phyloP scores from a whole-genome alignment of 2,888 invertebrate species.

The Nomada fucata region DNA sequence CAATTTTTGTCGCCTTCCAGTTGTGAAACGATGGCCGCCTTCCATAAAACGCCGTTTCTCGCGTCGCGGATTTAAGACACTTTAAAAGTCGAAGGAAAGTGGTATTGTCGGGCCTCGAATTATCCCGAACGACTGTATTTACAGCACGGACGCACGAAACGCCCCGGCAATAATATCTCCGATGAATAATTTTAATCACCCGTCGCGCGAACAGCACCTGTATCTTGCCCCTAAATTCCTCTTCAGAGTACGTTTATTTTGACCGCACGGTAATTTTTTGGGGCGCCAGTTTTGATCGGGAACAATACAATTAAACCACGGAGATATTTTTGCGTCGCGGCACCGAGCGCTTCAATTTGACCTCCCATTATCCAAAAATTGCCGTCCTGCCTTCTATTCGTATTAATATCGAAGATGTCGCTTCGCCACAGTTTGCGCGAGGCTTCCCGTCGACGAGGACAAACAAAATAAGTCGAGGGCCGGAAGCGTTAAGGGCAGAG shows the following conservation, averaged over 20 bases:
- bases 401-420: background rate
- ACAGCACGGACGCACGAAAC: background rate
- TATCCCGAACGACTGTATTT: background rate
- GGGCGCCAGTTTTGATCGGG: too few species aligned
- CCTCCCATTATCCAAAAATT: too few species aligned
- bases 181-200: background rate
- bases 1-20: slow-evolving; percentile 25
- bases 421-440: background rate
- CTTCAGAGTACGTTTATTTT: too few species aligned
- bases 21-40: slow-evolving; percentile 11
- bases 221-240: too few species aligned
- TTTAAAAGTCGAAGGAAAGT: background rate
- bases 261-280: too few species aligned
- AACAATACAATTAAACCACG: too few species aligned
- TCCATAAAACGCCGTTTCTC: background rate
- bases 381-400: too few species aligned
- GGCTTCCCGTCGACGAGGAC: background rate
- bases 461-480: slow-evolving; percentile 27
- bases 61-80: slow-evolving; percentile 13
- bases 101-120: background rate
- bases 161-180: background rate
- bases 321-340: too few species aligned
- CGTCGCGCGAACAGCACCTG: too few species aligned
- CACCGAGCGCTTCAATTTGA: too few species aligned
- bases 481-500: slow-evolving; percentile 17